phyloP scores from a whole-genome alignment of 2,888 invertebrate genomes.

The Cosmia trapezina region DNA sequence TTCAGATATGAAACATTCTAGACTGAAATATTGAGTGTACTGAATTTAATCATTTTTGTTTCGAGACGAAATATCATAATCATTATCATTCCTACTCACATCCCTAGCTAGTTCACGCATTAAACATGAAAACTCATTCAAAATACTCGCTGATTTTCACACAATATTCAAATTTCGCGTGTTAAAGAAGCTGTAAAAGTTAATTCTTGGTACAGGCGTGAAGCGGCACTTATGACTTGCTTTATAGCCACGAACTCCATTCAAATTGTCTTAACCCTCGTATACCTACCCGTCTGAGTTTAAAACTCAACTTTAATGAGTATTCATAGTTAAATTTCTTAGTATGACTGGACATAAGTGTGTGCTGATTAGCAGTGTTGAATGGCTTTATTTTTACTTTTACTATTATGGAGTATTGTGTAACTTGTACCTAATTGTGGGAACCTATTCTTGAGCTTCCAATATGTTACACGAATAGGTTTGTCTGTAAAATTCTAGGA shows the following conservation, averaged over 20 bases:
- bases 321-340: constrained; percentile 68
- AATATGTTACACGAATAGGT: constrained; percentile 12
- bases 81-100: constrained; percentile 41
- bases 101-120: constrained; percentile 36
- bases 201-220: constrained; percentile 78
- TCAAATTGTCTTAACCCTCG: constrained; percentile 72
- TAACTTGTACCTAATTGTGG: constrained; percentile 40
- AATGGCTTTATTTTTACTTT: constrained; percentile 61
- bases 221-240: constrained; percentile 74
- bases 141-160: constrained; percentile 68
- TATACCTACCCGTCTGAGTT: constrained; percentile 56
- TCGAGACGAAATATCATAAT: constrained; percentile 10
- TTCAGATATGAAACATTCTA: neutral
- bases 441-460: constrained; percentile 23
- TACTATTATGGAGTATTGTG: constrained; percentile 51
- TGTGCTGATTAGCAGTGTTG: constrained; percentile 58
- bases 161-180: constrained; percentile 79
- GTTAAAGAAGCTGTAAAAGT: constrained; percentile 80
- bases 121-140: constrained; percentile 65
- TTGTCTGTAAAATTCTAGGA: constrained; percentile 13
- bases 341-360: constrained; percentile 69
- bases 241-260: constrained; percentile 69
- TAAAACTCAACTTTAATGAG: constrained; percentile 68
- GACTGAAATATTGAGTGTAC: neutral
- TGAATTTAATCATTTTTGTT: neutral